Evolutionary conservation across 2,888 invertebrate genomes (phyloP).

Genomic region (Platerodrilus igneus): DNA sequence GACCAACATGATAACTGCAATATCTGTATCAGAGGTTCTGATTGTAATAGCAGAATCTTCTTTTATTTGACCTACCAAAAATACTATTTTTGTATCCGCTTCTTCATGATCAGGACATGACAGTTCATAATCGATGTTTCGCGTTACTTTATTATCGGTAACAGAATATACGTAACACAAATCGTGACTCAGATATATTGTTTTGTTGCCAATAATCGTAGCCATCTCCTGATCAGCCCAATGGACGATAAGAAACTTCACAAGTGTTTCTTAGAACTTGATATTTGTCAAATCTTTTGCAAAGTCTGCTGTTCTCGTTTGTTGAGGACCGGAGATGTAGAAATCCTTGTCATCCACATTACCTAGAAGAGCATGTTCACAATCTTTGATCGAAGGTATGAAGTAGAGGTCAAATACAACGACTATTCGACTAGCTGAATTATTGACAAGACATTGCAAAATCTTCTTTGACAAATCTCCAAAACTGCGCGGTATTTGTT

Average conservation of each 20-base stretch:
- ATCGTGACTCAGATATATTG: conserved; percentile 26
- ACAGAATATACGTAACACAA: conserved; percentile 23
- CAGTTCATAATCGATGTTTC: conserved; percentile 17
- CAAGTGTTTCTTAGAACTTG: conserved; percentile 29
- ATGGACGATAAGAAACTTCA: conserved; percentile 32
- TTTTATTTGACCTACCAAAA: too few relatives aligned
- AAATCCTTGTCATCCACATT: conserved; percentile 20
- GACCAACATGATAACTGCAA: too few relatives aligned
- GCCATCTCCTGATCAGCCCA: conserved; percentile 32
- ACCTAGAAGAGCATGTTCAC: conserved; percentile 26
- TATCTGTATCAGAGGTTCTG: too few relatives aligned
- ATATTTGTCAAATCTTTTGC: conserved; percentile 20
- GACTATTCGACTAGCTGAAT: conserved; percentile 17
- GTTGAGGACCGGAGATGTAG: conserved; percentile 18
- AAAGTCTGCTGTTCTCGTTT: conserved; percentile 23
- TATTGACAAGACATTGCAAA: conserved; percentile 25
- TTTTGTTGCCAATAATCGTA: conserved; percentile 29
- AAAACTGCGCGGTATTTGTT: conserved; percentile 27
- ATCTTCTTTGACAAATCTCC: conserved; percentile 30
- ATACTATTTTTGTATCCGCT: too few relatives aligned
- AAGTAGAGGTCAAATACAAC: conserved; percentile 29
- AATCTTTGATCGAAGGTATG: conserved; percentile 31
- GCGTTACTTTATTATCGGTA: conserved; percentile 16
- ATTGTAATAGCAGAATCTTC: too few relatives aligned
- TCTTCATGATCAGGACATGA: too few relatives aligned